Base-by-base conservation (phyloP, 2,888 invertebrate genomes). In the Sepiola atlantica region DNA sequence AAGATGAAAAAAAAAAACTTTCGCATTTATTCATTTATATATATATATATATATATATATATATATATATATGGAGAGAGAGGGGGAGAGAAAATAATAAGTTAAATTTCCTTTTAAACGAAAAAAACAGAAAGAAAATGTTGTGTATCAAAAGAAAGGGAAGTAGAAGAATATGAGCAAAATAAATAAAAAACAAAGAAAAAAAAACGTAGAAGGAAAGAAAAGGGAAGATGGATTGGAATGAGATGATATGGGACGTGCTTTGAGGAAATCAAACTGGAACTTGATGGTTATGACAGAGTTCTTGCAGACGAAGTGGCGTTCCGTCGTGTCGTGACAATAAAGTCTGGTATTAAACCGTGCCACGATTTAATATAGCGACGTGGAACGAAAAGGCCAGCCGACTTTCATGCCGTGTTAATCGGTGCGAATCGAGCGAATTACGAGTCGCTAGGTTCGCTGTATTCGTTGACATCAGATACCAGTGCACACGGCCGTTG, bases 281-380 rank as follows among this genome's bases (percentile, higher is more conserved):
- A 32, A 77, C 12, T 18, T 77, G 77, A 77, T 77, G 77, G 77
- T 77, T 77, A 77, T 77, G 77, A 77, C 77, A 77, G n/a, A 77
- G 77, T 77, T n/a, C n/a, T 77, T 77, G n/a, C 77, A 77, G 77
- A 77, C 77, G 77, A 77, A 32, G n/a, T n/a, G 77, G 77, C 77
- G 77, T 77, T 77, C n/a, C 77, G n/a, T 77, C 77, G n/a, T 77
- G n/a, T 77, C 77, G 77, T 77, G 77, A 77, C 77, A 77, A 77
- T 77, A 77, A 77, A 77, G 77, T 77, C n/a, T 77, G 77, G 77
- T n/a, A 77, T 77, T 77, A 77, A 45, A 16, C 77, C n/a, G n/a
- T 32, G 77, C n/a, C 77, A n/a, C 77, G n/a, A 45, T 45, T 45
- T 77, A 77, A 77, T 32, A 77, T 77, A n/a, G 16, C n/a, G 77